Percentiles rank a stretch among this genome's conserved stretches.
phyloP scores from a whole-genome alignment of 2,113 vertebrate species.

The Garra rufa region DNA sequence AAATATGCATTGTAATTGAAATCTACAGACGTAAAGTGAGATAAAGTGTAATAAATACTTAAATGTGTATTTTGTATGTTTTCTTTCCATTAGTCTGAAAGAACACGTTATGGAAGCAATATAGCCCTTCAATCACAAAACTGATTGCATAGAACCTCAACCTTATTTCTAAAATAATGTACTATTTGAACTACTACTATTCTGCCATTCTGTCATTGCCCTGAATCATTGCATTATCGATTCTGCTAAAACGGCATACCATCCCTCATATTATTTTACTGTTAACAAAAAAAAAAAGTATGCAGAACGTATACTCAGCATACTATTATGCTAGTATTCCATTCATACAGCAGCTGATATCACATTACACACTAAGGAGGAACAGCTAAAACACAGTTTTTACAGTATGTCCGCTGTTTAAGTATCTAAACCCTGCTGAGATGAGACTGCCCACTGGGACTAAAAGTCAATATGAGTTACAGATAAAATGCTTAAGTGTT shows the following conservation, averaged over 20 bases:
- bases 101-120: no score
- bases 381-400: neutral
- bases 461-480: neutral
- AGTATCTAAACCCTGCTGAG: neutral
- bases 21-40: no score
- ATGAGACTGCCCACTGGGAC: neutral
- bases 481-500: conserved; percentile 25
- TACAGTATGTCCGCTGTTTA: neutral
- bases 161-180: neutral
- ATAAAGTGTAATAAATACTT: no score
- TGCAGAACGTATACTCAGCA: neutral
- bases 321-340: neutral
- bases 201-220: neutral
- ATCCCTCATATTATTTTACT: neutral
- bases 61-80: no score
- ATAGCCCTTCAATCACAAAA: neutral
- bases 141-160: no score
- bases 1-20: no score
- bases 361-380: neutral
- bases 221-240: neutral
- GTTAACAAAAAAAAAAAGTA: neutral
- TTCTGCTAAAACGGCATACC: neutral
- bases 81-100: no score
- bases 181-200: no score
- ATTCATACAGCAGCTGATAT: neutral